Conservation (phyloP, 2,797 vertebrate genomes). For the Podarcis lilfordi region DNA sequence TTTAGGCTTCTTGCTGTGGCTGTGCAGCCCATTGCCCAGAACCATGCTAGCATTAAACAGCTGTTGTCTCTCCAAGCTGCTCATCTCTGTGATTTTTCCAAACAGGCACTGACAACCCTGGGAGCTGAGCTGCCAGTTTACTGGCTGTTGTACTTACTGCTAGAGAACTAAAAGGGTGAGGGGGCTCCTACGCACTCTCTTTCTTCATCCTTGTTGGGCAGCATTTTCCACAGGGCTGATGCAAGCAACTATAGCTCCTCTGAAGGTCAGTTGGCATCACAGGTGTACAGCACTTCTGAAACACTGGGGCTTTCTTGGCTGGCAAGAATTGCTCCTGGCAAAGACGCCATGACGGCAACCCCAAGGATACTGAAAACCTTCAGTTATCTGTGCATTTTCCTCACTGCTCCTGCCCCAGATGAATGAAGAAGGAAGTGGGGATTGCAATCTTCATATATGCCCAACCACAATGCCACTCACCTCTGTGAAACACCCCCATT, state of each 20-base stretch:
- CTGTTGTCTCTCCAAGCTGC: conserved; percentile 20
- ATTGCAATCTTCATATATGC: too few relatives aligned
- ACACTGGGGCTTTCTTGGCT: background rate
- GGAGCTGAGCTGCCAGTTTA: conserved; percentile 2
- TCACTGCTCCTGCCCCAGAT: too few relatives aligned
- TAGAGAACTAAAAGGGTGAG: background rate
- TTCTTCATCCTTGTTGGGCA: background rate
- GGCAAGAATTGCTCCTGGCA: background rate
- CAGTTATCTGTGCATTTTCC: too few relatives aligned
- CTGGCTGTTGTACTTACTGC: background rate
- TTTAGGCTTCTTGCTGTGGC: conserved; percentile 4
- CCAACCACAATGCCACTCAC: too few relatives aligned
- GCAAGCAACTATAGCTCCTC: background rate
- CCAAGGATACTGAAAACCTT: background rate
- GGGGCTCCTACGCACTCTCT: background rate
- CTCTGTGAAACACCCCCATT: too few relatives aligned
- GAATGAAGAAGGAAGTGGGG: too few relatives aligned
- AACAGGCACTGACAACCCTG: conserved; percentile 23
- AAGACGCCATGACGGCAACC: background rate
- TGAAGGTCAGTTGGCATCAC: background rate
- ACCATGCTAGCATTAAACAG: conserved; percentile 6
- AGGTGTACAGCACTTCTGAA: background rate
- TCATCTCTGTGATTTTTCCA: conserved; percentile 7
- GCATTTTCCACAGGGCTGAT: background rate
- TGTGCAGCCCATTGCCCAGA: background rate